Evolutionary conservation across 1,140 invertebrate genomes (phyloP).

Genomic region (Drosophila elegans): DNA sequence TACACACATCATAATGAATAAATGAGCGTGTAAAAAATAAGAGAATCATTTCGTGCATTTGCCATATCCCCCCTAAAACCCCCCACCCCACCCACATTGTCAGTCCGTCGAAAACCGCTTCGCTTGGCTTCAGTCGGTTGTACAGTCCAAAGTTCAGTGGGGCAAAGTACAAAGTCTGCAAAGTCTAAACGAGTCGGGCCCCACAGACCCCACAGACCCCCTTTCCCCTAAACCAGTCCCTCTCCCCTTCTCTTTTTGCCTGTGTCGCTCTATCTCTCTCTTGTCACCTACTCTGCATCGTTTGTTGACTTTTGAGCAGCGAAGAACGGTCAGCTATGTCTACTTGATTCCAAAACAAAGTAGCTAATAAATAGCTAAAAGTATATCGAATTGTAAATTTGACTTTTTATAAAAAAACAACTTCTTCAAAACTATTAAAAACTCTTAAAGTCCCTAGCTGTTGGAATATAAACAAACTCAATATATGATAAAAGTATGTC

Average conservation of each 20-base stretch:
- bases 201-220: background rate
- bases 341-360: background rate
- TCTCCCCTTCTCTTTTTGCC: background rate
- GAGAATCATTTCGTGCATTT: slow-evolving; percentile 53
- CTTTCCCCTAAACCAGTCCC: background rate
- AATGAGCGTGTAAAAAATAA: slow-evolving; percentile 37
- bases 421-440: too few species aligned
- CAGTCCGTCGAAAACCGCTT: slow-evolving; percentile 26
- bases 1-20: slow-evolving; percentile 39
- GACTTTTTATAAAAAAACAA: too few species aligned
- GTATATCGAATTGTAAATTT: background rate
- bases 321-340: background rate
- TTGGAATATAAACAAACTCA: too few species aligned
- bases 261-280: slow-evolving; percentile 15
- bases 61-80: slow-evolving; percentile 16
- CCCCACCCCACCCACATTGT: background rate
- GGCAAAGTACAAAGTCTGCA: slow-evolving; percentile 84
- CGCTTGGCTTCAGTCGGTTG: slow-evolving; percentile 22
- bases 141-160: slow-evolving; percentile 78
- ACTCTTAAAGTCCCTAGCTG: too few species aligned
- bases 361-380: slow-evolving; percentile 5
- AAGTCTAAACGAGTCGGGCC: slow-evolving; percentile 47
- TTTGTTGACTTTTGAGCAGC: slow-evolving; percentile 62
- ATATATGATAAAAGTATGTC: too few species aligned
- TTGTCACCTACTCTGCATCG: slow-evolving; percentile 13